Percentiles rank a stretch among this genome's conserved stretches.
phyloP scores from a whole-genome alignment of 2,888 invertebrate genomes.

The Prosapia bicincta region DNA sequence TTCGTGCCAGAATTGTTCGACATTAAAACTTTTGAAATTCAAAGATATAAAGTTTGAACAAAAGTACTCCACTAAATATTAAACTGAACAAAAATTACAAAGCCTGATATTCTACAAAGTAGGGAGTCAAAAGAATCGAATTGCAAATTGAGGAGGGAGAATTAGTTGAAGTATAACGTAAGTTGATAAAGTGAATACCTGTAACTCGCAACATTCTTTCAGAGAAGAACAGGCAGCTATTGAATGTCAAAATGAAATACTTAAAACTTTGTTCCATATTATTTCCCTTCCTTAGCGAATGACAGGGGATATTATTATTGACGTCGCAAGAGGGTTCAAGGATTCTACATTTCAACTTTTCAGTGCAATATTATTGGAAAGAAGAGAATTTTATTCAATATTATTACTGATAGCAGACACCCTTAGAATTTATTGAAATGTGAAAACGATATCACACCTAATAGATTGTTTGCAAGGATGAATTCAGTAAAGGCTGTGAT shows the following conservation, averaged over 20 bases:
- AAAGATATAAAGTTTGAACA: too few relatives aligned
- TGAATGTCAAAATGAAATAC: background rate
- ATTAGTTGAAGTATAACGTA: too few relatives aligned
- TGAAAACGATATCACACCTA: background rate
- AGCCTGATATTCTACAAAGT: background rate
- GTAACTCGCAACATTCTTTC: background rate
- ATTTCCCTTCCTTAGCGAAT: background rate
- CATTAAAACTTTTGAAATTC: too few relatives aligned
- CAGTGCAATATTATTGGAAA: background rate
- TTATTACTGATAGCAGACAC: background rate
- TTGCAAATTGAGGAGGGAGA: too few relatives aligned
- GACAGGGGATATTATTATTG: background rate
- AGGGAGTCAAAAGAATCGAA: background rate
- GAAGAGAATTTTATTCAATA: background rate
- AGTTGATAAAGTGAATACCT: too few relatives aligned
- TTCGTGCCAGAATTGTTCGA: too few relatives aligned
- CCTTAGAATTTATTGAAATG: background rate
- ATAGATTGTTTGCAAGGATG: background rate
- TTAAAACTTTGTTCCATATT: background rate
- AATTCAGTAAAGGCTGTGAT: background rate
- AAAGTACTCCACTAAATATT: too few relatives aligned
- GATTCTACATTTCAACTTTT: background rate
- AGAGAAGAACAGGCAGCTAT: background rate
- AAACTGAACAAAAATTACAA: too few relatives aligned
- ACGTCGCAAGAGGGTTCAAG: background rate